phyloP scores from a whole-genome alignment of 2,797 vertebrate genomes.

The Pseudomugil gertrudae region DNA sequence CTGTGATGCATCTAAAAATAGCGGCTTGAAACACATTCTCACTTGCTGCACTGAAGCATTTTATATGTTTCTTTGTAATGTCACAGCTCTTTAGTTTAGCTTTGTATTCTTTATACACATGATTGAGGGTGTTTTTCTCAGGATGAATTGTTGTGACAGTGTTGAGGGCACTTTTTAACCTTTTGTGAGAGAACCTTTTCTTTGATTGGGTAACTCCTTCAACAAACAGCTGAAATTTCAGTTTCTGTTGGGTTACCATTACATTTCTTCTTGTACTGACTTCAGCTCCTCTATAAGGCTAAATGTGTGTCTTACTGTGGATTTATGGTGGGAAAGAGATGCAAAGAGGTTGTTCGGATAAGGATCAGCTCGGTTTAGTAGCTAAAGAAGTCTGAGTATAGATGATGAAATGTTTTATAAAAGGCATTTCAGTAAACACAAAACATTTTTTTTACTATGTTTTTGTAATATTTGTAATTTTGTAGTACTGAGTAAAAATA shows the following conservation, averaged over 20 bases:
- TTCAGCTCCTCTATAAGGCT: not conserved
- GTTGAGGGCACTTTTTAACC: not conserved
- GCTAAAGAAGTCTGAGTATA: not conserved
- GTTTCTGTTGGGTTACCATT: constrained; percentile 12
- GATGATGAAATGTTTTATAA: not conserved
- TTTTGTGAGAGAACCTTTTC: not conserved
- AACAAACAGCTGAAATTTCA: constrained; percentile 19
- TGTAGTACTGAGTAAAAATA: no score
- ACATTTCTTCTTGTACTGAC: not conserved
- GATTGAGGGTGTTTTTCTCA: not conserved
- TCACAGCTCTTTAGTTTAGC: not conserved
- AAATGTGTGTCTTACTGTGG: not conserved
- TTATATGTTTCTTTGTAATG: not conserved
- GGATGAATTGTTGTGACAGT: not conserved
- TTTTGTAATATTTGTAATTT: no score
- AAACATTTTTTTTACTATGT: no score
- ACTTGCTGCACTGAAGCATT: not conserved
- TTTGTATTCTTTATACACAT: no score
- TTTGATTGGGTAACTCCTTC: not conserved
- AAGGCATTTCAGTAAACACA: not conserved
- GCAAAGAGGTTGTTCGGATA: not conserved
- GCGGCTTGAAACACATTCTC: not conserved
- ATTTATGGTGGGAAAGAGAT: not conserved
- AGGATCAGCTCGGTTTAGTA: not conserved
- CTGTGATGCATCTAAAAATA: constrained; percentile 6